A percentile compares a stretch with the other conserved stretches of the same genome.
phyloP scores from a whole-genome alignment of 2,888 invertebrate species.

The Meta bourneti region DNA sequence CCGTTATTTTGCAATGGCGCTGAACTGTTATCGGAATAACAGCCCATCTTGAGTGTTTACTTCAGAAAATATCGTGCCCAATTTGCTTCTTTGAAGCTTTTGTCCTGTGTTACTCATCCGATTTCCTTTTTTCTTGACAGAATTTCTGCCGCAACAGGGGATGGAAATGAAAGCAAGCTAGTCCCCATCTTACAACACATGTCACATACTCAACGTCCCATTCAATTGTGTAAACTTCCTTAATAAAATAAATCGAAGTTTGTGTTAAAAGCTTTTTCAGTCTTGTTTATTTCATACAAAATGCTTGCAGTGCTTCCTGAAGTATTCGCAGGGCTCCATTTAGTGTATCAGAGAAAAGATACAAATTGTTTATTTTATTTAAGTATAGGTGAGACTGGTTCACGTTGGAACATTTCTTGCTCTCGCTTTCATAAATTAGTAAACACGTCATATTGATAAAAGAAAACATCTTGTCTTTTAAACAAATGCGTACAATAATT shows the following conservation, averaged over 20 bases:
- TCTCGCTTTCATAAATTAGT: too few species aligned
- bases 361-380: too few species aligned
- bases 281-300: background rate
- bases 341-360: background rate
- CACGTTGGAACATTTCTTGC: too few species aligned
- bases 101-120: background rate
- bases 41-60: too few species aligned
- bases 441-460: background rate
- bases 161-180: conserved; percentile 8
- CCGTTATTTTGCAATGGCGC: too few species aligned
- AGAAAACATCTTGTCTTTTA: background rate
- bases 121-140: background rate
- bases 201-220: conserved; percentile 5
- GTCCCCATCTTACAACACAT: conserved; percentile 2
- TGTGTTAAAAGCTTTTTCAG: background rate
- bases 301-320: background rate
- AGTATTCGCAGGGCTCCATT: too few species aligned
- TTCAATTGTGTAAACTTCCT: conserved; percentile 7
- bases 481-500: background rate
- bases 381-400: too few species aligned
- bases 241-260: conserved; percentile 32
- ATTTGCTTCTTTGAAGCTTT: too few species aligned
- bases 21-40: too few species aligned
- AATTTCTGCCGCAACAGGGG: background rate
- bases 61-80: too few species aligned